phyloP scores from a whole-genome alignment of 2,888 invertebrate genomes.

The Tenthredo scrophulariae region DNA sequence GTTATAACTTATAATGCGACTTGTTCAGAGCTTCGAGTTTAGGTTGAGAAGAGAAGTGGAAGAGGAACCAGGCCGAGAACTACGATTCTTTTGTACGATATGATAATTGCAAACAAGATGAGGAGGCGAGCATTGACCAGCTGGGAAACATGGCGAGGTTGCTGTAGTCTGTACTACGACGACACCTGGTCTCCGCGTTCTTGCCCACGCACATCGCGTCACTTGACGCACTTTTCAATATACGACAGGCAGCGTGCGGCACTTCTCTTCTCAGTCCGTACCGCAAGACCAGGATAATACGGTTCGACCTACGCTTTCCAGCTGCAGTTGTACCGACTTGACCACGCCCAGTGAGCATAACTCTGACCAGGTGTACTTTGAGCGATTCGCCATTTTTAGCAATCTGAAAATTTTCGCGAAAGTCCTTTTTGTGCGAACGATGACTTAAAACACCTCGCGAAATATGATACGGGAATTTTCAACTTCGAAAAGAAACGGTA shows the following conservation, averaged over 20 bases:
- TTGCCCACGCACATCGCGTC: constrained; percentile 62
- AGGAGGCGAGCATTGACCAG: constrained; percentile 22
- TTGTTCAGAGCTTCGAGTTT: not conserved
- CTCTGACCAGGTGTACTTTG: constrained; percentile 69
- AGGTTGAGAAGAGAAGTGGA: not conserved
- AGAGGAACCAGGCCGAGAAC: not conserved
- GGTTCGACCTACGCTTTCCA: constrained; percentile 69
- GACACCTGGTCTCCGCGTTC: constrained; percentile 57
- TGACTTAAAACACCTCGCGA: not conserved
- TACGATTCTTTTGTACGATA: not conserved
- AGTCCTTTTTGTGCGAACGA: not conserved
- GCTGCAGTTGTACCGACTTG: constrained; percentile 63
- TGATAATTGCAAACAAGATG: constrained; percentile 19
- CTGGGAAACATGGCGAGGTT: constrained; percentile 9
- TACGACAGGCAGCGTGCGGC: constrained; percentile 61
- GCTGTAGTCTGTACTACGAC: not conserved
- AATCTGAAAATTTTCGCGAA: not conserved
- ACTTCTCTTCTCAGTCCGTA: constrained; percentile 61
- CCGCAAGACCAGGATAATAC: constrained; percentile 66
- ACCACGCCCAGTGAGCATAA: constrained; percentile 67
- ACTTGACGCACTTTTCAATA: constrained; percentile 69
- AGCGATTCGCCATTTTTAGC: constrained; percentile 60
- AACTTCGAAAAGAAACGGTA: not conserved
- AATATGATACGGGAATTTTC: not conserved
- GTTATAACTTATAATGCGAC: not conserved